phyloP scores from a whole-genome alignment of 2,113 vertebrate species.

The Ciconia boyciana region DNA sequence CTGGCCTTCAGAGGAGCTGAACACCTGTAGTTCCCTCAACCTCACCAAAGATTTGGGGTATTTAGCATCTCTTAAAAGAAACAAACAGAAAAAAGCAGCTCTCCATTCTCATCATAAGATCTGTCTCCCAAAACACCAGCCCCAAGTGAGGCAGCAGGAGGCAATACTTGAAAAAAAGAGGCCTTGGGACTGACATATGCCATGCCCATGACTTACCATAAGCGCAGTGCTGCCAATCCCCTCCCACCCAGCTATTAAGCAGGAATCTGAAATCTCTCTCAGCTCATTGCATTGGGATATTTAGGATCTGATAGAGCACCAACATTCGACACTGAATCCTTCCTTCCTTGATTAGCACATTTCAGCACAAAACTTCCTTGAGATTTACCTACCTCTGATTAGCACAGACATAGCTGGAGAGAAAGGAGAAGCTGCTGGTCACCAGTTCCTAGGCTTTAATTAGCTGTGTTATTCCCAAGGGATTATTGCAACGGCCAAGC shows the following conservation, averaged over 20 bases:
- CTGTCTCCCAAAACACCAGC: background rate
- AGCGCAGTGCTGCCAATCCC: background rate
- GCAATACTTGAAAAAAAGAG: background rate
- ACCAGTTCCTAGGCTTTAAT: constrained; percentile 30
- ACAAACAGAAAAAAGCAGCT: background rate
- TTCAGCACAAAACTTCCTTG: background rate
- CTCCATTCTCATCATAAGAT: background rate
- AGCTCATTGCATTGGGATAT: background rate
- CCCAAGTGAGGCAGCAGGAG: background rate
- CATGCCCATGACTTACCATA: fast-evolving
- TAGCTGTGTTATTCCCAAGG: constrained; percentile 30
- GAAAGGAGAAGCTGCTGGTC: background rate
- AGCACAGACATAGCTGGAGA: background rate
- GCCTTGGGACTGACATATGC: background rate
- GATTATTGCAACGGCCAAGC: background rate
- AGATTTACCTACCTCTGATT: background rate
- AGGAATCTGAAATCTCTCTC: background rate
- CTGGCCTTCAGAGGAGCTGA: background rate
- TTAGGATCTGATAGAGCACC: background rate
- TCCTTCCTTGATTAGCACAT: background rate
- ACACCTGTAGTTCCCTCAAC: background rate
- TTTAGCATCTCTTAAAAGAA: background rate
- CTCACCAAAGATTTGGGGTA: background rate
- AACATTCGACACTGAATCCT: background rate
- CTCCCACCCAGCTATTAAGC: background rate